Conservation (phyloP, 2,888 invertebrate species). For the Callinectes sapidus region DNA sequence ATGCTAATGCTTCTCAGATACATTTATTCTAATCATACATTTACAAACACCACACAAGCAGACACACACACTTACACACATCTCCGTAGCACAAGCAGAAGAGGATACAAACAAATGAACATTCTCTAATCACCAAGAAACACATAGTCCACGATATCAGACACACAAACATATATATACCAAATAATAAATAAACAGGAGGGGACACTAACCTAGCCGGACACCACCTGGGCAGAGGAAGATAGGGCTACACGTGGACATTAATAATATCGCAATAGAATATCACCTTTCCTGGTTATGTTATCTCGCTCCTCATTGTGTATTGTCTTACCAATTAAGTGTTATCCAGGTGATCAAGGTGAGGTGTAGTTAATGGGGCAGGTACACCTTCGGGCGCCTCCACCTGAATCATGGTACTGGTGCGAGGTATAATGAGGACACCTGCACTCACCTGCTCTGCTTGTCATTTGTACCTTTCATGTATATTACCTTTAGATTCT, state of each 20-base stretch:
- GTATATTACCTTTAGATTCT: background rate
- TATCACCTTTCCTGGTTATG: constrained; percentile 15
- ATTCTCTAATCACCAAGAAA: background rate
- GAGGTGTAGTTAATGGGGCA: constrained; percentile 30
- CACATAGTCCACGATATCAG: background rate
- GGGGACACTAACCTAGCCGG: background rate
- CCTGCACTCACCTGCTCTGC: background rate
- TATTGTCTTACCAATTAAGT: constrained; percentile 24
- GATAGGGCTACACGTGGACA: background rate
- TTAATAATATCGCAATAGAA: background rate
- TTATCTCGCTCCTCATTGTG: constrained; percentile 1
- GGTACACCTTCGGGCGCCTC: background rate
- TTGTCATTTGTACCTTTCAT: constrained; percentile 2
- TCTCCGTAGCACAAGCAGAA: background rate
- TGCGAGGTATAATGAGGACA: background rate
- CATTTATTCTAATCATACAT: background rate
- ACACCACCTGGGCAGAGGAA: background rate
- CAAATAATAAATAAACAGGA: background rate
- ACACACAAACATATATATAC: background rate
- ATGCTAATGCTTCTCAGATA: background rate
- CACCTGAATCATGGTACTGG: constrained; percentile 15
- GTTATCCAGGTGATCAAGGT: constrained; percentile 33
- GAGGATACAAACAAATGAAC: background rate
- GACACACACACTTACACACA: background rate
- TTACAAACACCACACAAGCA: background rate